Evolutionary conservation across 2,113 vertebrate genomes (phyloP).

Genomic region (Canis aureus): DNA sequence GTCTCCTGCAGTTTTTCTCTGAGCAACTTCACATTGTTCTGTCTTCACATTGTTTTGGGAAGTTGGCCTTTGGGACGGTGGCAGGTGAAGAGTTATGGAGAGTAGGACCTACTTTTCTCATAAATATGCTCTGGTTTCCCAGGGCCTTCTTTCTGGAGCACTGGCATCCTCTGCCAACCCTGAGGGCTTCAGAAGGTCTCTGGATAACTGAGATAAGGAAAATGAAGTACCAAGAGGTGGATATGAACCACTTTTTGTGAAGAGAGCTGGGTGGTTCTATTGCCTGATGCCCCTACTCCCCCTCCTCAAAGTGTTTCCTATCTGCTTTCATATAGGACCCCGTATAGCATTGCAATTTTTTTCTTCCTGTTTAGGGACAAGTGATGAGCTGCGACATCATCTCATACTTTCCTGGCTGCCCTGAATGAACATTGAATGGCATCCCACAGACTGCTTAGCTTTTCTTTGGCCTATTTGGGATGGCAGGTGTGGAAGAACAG

Average conservation of each 20-base stretch:
- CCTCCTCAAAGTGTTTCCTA: background rate
- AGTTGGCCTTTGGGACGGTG: background rate
- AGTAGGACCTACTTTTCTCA: background rate
- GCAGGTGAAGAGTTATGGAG: background rate
- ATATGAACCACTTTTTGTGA: background rate
- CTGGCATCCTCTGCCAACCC: background rate
- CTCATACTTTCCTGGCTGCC: background rate
- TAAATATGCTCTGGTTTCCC: background rate
- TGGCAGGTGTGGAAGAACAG: background rate
- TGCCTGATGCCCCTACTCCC: accelerated
- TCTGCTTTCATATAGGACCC: background rate
- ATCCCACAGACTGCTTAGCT: background rate
- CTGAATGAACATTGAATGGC: background rate
- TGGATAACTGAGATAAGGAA: background rate
- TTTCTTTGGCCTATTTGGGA: background rate
- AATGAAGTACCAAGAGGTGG: background rate
- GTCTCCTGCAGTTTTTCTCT: background rate
- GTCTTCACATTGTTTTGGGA: background rate
- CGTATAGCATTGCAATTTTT: background rate
- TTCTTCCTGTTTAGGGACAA: background rate
- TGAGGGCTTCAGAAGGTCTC: background rate
- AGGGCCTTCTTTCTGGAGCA: no score
- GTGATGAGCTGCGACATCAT: background rate
- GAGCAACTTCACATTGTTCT: background rate
- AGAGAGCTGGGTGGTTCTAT: background rate